A percentile compares a stretch with the other conserved stretches of the same genome.
Evolutionary conservation across 1,140 invertebrate species (phyloP).

Genomic region (Harpegnathos saltator): DNA sequence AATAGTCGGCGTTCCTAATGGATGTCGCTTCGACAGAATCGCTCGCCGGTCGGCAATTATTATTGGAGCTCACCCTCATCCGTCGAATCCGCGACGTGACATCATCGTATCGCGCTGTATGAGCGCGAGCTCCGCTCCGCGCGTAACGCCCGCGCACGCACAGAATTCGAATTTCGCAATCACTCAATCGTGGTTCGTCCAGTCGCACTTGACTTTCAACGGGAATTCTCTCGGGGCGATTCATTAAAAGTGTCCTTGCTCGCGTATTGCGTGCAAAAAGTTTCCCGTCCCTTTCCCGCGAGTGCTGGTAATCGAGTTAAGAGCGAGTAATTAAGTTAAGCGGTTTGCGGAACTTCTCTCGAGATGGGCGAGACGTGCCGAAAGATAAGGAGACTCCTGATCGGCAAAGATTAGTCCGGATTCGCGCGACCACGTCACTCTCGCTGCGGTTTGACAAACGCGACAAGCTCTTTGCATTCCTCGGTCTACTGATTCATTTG

Average conservation of each 20-base stretch:
- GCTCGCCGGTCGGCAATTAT: constrained; percentile 52
- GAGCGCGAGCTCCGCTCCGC: background rate
- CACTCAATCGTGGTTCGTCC: background rate
- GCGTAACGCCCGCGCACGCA: background rate
- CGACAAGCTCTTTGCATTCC: background rate
- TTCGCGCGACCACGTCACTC: background rate
- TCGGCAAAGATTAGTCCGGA: background rate
- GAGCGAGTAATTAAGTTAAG: background rate
- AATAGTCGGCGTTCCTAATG: constrained; percentile 76
- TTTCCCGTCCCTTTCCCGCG: background rate
- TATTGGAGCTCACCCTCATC: constrained; percentile 26
- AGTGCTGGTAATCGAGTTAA: background rate
- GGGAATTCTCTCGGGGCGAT: background rate
- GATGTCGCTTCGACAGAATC: constrained; percentile 72
- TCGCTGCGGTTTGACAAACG: background rate
- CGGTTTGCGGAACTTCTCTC: too few species aligned
- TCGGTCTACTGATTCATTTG: background rate
- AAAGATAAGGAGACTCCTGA: background rate
- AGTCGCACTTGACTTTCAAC: background rate
- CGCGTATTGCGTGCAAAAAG: background rate
- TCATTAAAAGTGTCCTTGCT: constrained; percentile 4
- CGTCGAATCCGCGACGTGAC: background rate
- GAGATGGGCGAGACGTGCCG: background rate
- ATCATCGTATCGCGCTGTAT: constrained; percentile 12
- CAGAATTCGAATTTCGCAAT: constrained; percentile 15